These are phyloP conservation scores for Rana temporaria DNA, from an alignment of 2,113 vertebrate species.

Conservation along the genomic window DNA sequence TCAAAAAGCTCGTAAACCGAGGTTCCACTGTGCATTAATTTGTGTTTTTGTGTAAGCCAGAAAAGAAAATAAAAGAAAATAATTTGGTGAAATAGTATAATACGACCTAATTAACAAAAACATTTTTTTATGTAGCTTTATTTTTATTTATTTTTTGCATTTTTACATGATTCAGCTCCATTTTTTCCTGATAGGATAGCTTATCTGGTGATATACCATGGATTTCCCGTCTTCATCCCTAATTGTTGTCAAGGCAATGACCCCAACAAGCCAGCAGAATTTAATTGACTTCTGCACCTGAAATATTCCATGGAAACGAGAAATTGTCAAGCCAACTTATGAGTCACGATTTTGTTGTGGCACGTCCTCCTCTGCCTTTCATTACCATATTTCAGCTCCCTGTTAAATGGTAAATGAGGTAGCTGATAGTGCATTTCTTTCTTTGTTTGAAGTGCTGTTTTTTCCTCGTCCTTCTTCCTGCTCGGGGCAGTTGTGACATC, in stretches of 20 bases:
- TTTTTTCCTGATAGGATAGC: neutral
- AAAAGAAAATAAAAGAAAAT: neutral
- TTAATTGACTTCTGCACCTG: conserved; percentile 80
- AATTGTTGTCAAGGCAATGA: conserved; percentile 86
- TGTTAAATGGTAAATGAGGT: conserved; percentile 11
- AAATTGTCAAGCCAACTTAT: conserved; percentile 70
- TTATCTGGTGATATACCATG: conserved; percentile 68
- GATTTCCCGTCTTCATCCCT: conserved; percentile 69
- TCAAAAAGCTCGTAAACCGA: too few species aligned
- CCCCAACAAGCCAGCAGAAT: conserved; percentile 75
- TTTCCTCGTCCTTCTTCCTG: neutral
- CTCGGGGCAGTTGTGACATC: conserved; percentile 8
- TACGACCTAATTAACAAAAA: neutral
- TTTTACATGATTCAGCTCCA: neutral
- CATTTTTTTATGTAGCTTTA: neutral
- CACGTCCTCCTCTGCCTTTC: conserved; percentile 36
- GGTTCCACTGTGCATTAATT: too few species aligned
- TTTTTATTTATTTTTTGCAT: neutral
- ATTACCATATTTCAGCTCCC: conserved; percentile 33
- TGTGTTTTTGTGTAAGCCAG: neutral
- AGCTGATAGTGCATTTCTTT: neutral
- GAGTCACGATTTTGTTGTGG: conserved; percentile 68
- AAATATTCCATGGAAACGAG: conserved; percentile 72
- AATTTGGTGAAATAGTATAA: neutral
- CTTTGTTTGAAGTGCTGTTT: neutral